phyloP scores from a whole-genome alignment of 2,888 invertebrate species.

The Sinopyrophorus schimmeli region DNA sequence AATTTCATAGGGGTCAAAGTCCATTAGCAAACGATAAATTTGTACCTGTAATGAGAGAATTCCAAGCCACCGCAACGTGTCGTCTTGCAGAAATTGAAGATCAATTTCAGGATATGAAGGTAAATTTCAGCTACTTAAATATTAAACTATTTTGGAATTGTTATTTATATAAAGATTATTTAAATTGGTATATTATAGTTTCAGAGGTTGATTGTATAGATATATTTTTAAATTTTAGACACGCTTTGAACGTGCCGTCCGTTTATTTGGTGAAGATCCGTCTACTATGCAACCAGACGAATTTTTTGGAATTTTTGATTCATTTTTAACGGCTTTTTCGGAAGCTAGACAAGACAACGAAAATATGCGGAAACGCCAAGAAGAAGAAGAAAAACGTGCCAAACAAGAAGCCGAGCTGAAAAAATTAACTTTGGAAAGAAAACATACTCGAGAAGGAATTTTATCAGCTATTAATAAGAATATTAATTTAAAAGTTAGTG shows the following conservation, averaged over 20 bases:
- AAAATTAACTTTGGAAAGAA: conserved; percentile 84
- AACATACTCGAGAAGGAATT: conserved; percentile 77
- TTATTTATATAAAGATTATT: too few relatives aligned
- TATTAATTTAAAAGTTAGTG: conserved; percentile 67
- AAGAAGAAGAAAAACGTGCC: conserved; percentile 87
- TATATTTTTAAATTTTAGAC: conserved; percentile 42
- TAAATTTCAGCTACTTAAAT: conserved; percentile 56
- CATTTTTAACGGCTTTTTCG: conserved; percentile 77
- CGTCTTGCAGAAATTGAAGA: conserved; percentile 92
- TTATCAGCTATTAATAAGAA: conserved; percentile 75
- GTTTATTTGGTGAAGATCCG: conserved; percentile 89
- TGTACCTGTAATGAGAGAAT: conserved; percentile 91
- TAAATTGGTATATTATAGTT: neutral
- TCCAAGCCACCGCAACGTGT: conserved; percentile 90
- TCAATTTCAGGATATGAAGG: conserved; percentile 93
- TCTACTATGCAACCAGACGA: conserved; percentile 85
- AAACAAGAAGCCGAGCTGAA: conserved; percentile 88
- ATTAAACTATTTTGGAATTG: neutral
- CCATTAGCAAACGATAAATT: conserved; percentile 75
- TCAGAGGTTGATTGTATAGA: too few relatives aligned
- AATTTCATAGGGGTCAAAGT: conserved; percentile 81
- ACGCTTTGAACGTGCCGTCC: conserved; percentile 84
- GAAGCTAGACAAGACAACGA: conserved; percentile 91
- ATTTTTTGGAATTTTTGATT: conserved; percentile 90
- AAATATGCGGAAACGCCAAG: conserved; percentile 77